phyloP scores from a whole-genome alignment of 2,888 invertebrate genomes.

The Coleophora deauratella region DNA sequence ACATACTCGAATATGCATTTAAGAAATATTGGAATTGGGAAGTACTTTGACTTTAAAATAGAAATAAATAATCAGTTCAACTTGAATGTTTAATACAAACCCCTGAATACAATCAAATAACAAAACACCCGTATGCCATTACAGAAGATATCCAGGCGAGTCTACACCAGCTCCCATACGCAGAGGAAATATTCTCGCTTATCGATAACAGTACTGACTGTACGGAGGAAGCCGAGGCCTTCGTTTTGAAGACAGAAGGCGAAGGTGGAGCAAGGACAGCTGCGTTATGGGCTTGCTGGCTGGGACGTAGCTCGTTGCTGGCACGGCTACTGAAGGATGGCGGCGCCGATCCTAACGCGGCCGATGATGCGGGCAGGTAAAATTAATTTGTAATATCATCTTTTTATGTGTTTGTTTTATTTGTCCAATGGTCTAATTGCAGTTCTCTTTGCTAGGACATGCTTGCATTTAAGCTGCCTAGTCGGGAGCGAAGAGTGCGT shows the following conservation, averaged over 20 bases:
- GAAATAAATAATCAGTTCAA: too few species aligned
- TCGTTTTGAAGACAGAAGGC: slow-evolving; percentile 24
- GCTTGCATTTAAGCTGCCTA: slow-evolving; percentile 85
- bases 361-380: slow-evolving; percentile 81
- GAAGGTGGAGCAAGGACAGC: slow-evolving; percentile 63
- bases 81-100: too few species aligned
- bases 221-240: too few species aligned
- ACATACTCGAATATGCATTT: too few species aligned
- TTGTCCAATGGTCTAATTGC: background rate
- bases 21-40: too few species aligned
- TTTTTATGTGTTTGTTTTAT: too few species aligned
- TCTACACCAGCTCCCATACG: slow-evolving; percentile 54
- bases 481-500: slow-evolving; percentile 82
- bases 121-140: slow-evolving; percentile 2
- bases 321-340: slow-evolving; percentile 60
- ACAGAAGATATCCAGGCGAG: slow-evolving; percentile 55
- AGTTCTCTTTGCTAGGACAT: slow-evolving; percentile 39
- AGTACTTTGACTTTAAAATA: too few species aligned
- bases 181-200: slow-evolving; percentile 53
- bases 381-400: background rate
- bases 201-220: slow-evolving; percentile 26
- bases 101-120: too few species aligned
- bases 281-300: slow-evolving; percentile 76
- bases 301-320: slow-evolving; percentile 72
- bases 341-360: slow-evolving; percentile 76